Conservation (phyloP, 1,140 invertebrate genomes). For the Cryptotermes secundus region DNA sequence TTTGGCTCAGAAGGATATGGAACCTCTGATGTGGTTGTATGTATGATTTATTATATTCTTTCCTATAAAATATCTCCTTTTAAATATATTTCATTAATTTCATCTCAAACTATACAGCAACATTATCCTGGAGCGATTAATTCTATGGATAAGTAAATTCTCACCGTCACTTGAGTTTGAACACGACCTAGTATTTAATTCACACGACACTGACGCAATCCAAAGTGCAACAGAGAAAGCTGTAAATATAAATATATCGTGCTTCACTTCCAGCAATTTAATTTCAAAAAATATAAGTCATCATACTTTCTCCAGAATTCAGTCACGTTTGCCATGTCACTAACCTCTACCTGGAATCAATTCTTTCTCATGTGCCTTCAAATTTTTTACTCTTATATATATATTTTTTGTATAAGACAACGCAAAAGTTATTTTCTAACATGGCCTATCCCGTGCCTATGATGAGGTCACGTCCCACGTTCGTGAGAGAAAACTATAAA, state of each 20-base stretch:
- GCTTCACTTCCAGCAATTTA: neutral
- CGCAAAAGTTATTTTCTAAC: neutral
- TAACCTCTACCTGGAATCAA: neutral
- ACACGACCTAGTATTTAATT: neutral
- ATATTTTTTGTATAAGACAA: neutral
- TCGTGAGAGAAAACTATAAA: neutral
- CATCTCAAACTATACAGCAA: neutral
- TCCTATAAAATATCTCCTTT: neutral
- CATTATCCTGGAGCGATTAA: too few relatives aligned
- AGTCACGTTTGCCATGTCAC: neutral
- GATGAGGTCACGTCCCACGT: neutral
- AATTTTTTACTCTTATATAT: neutral
- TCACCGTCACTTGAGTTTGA: neutral
- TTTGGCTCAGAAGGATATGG: too few relatives aligned
- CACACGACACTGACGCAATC: neutral
- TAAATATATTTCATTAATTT: neutral
- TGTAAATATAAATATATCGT: too few relatives aligned
- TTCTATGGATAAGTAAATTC: too few relatives aligned
- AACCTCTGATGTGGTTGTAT: too few relatives aligned
- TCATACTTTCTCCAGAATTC: neutral
- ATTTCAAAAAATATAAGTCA: neutral
- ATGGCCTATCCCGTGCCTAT: neutral
- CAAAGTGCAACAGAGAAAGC: neutral
- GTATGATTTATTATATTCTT: too few relatives aligned
- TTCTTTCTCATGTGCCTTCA: neutral